Base-by-base conservation (phyloP, 2,888 invertebrate species). In the Cheilosia vernalis region DNA sequence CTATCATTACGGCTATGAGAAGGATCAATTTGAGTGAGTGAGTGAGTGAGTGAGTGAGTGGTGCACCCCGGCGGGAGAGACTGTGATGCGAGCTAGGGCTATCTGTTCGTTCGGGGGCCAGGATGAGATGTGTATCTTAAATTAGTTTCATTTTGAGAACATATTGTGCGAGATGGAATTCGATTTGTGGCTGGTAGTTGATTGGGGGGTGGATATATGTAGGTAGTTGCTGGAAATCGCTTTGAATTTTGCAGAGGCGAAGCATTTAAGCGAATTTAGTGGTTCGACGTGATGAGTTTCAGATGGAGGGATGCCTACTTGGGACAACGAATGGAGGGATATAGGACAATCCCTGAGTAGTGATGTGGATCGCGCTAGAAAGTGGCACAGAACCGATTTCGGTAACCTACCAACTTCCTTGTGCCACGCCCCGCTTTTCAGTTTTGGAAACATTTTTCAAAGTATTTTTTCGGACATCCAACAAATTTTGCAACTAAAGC, bases 61-160 rank as follows among this genome's bases (percentile, higher is more conserved):
- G 37, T 37, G 79, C 58, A 77, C n/a, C 27, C 56, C 63, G 84
- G 13, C 58, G 47, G 47, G 61, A 69, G 55, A 72, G 37, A 58
- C 40, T 72, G 70, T 77, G 85, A 85, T 78, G 81, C 83, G 80
- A 87, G 82, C 63, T 77, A 63, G 63, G 73, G 56, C 42, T 76
- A 69, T 79, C 64, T 37, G 51, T 30, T 64, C 9, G 30, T 42
- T 64, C 30, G 15, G 37, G 58, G 33, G 19, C 27, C 58, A 19
- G 27, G 76, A 72, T 66, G 69, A 88, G 89, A 89, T 89, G 89
- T 88, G 88, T 90, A 90, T 90, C 90, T 90, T 89, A 90, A 90
- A 90, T 90, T 90, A 89, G 90, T 90, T 90, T 87, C 88, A 84
- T 89, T 90, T 69, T 85, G 64, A 51, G 77, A 60, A 64, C 76